phyloP scores from a whole-genome alignment of 2,113 vertebrate species.

The Psephotus haematonotus region DNA sequence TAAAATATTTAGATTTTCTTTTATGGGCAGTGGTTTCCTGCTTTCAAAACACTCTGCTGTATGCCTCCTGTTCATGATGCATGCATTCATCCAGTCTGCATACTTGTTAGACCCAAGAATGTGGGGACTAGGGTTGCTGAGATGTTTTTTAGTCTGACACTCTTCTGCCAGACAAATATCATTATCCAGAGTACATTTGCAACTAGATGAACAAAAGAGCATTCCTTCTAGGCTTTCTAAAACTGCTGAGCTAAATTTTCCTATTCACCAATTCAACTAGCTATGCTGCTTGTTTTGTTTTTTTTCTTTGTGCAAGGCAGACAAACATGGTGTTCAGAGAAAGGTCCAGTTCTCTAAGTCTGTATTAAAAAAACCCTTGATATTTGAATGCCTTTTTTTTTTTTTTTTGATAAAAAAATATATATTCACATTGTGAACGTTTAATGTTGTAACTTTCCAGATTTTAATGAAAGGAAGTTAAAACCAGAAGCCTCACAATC shows the following conservation, averaged over 20 bases:
- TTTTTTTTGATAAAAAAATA: neutral
- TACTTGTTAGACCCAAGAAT: neutral
- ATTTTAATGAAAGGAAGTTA: neutral
- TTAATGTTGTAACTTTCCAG: neutral
- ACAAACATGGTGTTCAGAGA: neutral
- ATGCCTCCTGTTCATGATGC: neutral
- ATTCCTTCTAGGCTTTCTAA: neutral
- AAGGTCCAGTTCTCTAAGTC: neutral
- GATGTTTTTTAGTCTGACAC: neutral
- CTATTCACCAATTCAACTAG: neutral
- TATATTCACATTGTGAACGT: neutral
- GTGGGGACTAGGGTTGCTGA: neutral
- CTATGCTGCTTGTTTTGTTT: neutral
- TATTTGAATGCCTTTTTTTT: neutral
- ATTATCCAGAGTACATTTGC: neutral
- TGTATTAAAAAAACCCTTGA: neutral
- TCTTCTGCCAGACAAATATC: neutral
- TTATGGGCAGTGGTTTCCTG: neutral
- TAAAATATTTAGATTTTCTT: slow-evolving; percentile 5
- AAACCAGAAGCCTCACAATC: neutral
- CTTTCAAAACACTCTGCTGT: neutral
- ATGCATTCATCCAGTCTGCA: neutral
- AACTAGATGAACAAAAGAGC: neutral
- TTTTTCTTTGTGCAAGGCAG: neutral
- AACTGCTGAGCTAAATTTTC: neutral